These are phyloP conservation scores for Drosophila leontia DNA, from an alignment of 1,140 invertebrate genomes.

Conservation along the genomic window DNA sequence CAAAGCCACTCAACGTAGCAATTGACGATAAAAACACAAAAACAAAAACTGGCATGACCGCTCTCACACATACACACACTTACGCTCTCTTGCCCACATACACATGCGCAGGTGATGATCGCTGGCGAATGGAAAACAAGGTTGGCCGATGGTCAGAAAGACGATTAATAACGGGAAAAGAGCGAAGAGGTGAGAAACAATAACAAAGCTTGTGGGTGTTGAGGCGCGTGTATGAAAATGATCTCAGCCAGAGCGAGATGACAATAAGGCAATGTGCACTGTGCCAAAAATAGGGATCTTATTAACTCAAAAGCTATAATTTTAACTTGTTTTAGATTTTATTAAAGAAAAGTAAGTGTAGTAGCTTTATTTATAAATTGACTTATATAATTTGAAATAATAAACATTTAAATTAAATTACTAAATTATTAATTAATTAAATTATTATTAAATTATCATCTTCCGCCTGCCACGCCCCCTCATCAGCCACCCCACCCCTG, in stretches of 20 bases:
- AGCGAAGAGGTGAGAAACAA: conserved; percentile 52
- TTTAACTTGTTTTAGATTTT: too few relatives aligned
- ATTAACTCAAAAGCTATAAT: background rate
- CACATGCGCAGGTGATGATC: conserved; percentile 43
- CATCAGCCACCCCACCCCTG: background rate
- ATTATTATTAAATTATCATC: too few relatives aligned
- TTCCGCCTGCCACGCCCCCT: conserved; percentile 22
- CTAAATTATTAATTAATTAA: too few relatives aligned
- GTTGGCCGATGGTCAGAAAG: conserved; percentile 60
- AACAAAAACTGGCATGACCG: conserved; percentile 20
- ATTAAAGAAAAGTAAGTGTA: too few relatives aligned
- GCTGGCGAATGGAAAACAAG: conserved; percentile 60
- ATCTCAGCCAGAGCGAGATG: conserved; percentile 11
- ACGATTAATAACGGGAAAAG: conserved; percentile 19
- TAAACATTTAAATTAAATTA: background rate
- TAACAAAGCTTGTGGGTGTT: conserved; percentile 46
- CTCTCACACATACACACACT: conserved; percentile 6
- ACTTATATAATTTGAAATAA: too few relatives aligned
- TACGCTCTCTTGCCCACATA: background rate
- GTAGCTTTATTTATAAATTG: too few relatives aligned
- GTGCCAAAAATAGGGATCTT: background rate
- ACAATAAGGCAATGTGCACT: background rate
- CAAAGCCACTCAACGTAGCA: conserved; percentile 51
- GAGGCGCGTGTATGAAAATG: conserved; percentile 28
- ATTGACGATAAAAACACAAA: conserved; percentile 25